Percentiles rank a stretch among this genome's conserved stretches.
These are phyloP conservation scores for Hypanus sabinus DNA, from an alignment of 2,113 vertebrate species.

Conservation along the genomic window DNA sequence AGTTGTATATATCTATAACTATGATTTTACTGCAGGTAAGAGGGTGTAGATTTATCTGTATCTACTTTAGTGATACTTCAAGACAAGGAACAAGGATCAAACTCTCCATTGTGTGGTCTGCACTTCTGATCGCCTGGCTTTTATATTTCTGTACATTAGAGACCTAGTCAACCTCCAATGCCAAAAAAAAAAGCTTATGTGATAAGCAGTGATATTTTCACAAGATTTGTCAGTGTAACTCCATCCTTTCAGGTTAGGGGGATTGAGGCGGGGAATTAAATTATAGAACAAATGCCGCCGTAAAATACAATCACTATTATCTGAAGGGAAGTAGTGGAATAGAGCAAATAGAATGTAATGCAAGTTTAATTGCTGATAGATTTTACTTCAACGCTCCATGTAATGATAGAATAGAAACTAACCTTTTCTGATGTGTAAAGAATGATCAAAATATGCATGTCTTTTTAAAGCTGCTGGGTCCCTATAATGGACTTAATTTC, in stretches of 20 bases:
- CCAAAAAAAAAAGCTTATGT: not conserved
- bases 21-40: not conserved
- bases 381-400: conserved; percentile 27
- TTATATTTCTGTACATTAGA: not conserved
- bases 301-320: conserved; percentile 8
- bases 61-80: not conserved
- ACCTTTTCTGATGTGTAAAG: not conserved
- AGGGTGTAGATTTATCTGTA: not conserved
- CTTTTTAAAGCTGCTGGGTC: not conserved
- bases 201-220: not conserved
- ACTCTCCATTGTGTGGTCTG: not conserved
- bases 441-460: not conserved
- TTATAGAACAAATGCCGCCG: not conserved
- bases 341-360: conserved; percentile 11
- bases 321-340: not conserved
- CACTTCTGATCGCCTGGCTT: not conserved
- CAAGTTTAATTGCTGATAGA: conserved; percentile 29
- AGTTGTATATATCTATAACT: not conserved
- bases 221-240: not conserved
- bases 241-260: not conserved
- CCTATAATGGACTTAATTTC: not conserved
- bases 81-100: not conserved
- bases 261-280: not conserved
- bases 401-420: conserved; percentile 23
- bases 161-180: not conserved